Evolutionary conservation across 2,797 vertebrate species (phyloP), one percentile per base, ranked within the genome.

Genomic region (Tolypeutes matacus): DNA sequence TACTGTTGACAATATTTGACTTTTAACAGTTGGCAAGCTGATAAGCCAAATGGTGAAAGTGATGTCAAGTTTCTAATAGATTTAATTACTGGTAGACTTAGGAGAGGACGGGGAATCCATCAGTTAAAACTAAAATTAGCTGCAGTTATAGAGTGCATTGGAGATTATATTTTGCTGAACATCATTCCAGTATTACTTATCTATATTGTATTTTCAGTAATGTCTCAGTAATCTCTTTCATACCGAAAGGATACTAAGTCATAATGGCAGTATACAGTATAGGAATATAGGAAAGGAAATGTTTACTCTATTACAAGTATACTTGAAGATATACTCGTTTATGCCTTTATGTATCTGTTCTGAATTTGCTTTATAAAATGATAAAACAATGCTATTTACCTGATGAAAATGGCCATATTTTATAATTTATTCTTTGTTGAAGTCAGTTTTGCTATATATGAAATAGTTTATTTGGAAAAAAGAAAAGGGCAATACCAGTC

Each of bases 111-210:
- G 31, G 53, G 60, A 80, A 69, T 7, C 7, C n/a, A 31, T 10
- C 78, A 12, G 46, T 94, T 94, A 93, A 75, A 78, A 62, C 51
- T 1, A 75, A 69, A 76, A 83, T 92, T 97, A 98, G 96, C 92
- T 97, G 91, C 95, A 97, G 31, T 96, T 97, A 89, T 88, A 90
- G 87, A 11, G 27, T 96, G 92, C 96, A 94, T 87, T 96, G 84
- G 80, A 82, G 93, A 69, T 75, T 85, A 11, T 77, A 95, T 97
- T 98, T 98, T 97, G 95, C 96, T 96, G 96, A 94, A 97, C 86
- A 97, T 95, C 96, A 91, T 98, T 95, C 97, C 77, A 94, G 13
- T 97, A 94, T 86, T 69, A 76, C 96, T 97, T 97, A 90, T 85
- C 84, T 7, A 64, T 56, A 42, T 97, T 97, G 85, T 23, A 7